These are phyloP conservation scores for Cyphomyrus discorhynchus DNA, from an alignment of 2,113 vertebrate genomes.

Conservation along the genomic window DNA sequence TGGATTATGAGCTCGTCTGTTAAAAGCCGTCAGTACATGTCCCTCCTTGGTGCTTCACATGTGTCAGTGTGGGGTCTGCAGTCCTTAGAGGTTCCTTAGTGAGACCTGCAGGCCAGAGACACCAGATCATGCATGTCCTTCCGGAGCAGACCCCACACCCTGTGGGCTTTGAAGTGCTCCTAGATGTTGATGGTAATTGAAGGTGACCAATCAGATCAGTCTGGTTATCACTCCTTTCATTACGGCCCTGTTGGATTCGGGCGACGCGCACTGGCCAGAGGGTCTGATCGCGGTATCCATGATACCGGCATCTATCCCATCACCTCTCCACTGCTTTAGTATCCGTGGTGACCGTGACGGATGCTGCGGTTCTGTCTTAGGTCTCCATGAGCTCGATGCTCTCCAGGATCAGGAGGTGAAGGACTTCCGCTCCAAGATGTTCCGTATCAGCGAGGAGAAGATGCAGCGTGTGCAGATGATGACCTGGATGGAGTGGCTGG, in stretches of 20 bases:
- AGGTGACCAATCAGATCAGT: conserved; percentile 27
- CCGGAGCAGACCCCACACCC: neutral
- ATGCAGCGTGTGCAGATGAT: conserved; percentile 77
- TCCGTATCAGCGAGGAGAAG: conserved; percentile 80
- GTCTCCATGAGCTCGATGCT: conserved; percentile 89
- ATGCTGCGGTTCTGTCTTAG: conserved; percentile 42
- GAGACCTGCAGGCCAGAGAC: neutral
- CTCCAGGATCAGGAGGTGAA: conserved; percentile 90
- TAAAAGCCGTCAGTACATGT: neutral
- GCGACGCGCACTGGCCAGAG: neutral
- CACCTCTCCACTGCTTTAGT: neutral
- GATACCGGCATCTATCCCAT: neutral
- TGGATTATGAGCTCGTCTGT: neutral
- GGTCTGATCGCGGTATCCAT: neutral
- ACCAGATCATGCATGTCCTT: neutral
- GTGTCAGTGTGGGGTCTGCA: neutral
- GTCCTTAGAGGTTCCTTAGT: neutral
- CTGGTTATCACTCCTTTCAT: conserved; percentile 33
- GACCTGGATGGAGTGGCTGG: conserved; percentile 83
- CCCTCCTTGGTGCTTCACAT: neutral
- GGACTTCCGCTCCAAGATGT: conserved; percentile 90
- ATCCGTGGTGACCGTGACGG: neutral
- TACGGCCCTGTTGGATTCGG: conserved; percentile 24
- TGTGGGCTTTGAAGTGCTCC: neutral
- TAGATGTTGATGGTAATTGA: conserved; percentile 27